Conservation (phyloP, 1,140 invertebrate species). For the Magallana ariakensis region DNA sequence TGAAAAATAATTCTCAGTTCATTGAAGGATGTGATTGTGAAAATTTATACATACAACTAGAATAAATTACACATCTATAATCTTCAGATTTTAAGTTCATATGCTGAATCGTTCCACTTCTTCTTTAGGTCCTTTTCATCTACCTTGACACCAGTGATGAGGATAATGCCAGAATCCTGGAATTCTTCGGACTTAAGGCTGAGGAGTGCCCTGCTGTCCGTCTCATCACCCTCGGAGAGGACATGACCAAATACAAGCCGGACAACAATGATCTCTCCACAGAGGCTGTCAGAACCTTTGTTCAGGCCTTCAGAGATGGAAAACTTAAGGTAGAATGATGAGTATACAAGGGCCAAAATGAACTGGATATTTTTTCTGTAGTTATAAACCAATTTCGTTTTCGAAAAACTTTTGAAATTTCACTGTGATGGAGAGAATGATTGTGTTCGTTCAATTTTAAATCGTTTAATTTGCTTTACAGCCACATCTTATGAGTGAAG, state of each 20-base stretch:
- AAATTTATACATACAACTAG: too few relatives aligned
- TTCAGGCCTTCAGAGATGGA: slow-evolving; percentile 92
- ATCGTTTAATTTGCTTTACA: slow-evolving; percentile 57
- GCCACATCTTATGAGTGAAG: slow-evolving; percentile 93
- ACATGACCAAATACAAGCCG: slow-evolving; percentile 99
- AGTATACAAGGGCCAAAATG: background rate
- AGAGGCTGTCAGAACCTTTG: slow-evolving; percentile 90
- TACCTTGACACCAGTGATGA: slow-evolving; percentile 96
- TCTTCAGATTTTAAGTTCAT: too few relatives aligned
- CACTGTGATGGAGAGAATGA: background rate
- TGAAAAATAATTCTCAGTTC: too few relatives aligned
- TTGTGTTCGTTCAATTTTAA: background rate
- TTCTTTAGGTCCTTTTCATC: slow-evolving; percentile 90
- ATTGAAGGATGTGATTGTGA: too few relatives aligned
- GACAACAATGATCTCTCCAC: slow-evolving; percentile 87
- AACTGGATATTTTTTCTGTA: background rate
- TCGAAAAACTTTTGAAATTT: too few relatives aligned
- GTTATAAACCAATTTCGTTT: too few relatives aligned
- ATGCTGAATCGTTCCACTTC: background rate
- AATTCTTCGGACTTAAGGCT: slow-evolving; percentile 99
- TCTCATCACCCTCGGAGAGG: slow-evolving; percentile 96
- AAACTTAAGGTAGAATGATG: slow-evolving; percentile 87
- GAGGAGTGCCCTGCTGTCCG: slow-evolving; percentile 94
- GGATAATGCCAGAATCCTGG: slow-evolving; percentile 97
- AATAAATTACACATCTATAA: too few relatives aligned